Percentiles rank a stretch among this genome's conserved stretches.
These are phyloP conservation scores for Damaliscus lunatus DNA, from an alignment of 2,113 vertebrate genomes.

Conservation along the genomic window DNA sequence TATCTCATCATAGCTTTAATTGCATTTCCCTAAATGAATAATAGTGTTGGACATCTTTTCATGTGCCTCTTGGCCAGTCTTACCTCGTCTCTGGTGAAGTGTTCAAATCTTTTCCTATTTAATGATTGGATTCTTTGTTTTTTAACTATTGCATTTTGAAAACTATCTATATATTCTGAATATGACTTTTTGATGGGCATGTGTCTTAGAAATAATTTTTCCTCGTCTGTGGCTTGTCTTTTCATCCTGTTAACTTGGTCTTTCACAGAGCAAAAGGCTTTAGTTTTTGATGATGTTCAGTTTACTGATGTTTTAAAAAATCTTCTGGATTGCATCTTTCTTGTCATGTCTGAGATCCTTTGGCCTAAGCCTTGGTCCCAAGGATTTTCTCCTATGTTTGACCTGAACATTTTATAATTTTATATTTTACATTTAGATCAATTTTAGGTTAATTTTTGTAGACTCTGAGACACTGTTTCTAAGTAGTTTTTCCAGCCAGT, in stretches of 20 bases:
- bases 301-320: neutral
- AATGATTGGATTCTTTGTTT: neutral
- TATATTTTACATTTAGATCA: neutral
- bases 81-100: neutral
- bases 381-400: neutral
- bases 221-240: neutral
- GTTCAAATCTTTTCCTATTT: neutral
- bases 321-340: neutral
- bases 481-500: neutral
- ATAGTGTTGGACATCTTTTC: neutral
- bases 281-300: constrained; percentile 12
- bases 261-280: neutral
- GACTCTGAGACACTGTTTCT: neutral
- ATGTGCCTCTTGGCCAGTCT: neutral
- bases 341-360: neutral
- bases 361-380: neutral
- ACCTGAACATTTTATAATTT: neutral
- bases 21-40: neutral
- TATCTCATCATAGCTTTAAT: neutral
- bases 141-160: neutral
- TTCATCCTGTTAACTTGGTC: neutral
- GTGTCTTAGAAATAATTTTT: neutral
- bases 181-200: neutral
- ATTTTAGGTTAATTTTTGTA: neutral
- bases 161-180: neutral